Percentiles rank a stretch among this genome's conserved stretches.
phyloP scores from a whole-genome alignment of 2,888 invertebrate species.

The Cerastoderma edule region DNA sequence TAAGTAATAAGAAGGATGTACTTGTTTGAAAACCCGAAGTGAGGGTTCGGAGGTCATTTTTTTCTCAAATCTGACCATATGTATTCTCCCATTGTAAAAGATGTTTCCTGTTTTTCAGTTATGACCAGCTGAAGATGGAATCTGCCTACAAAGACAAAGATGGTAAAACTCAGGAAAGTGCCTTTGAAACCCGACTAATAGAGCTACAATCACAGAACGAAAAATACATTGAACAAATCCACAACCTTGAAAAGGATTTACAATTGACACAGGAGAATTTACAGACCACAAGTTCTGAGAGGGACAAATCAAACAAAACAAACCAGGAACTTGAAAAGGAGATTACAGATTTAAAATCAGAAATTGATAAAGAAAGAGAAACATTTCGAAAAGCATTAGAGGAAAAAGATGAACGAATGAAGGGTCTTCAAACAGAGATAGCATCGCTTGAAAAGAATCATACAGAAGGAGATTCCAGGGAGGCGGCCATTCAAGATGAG shows the following conservation, averaged over 20 bases:
- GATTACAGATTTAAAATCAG: conserved; percentile 29
- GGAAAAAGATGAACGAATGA: conserved; percentile 20
- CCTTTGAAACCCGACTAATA: conserved; percentile 57
- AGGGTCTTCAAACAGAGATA: conserved; percentile 48
- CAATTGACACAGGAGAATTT: conserved; percentile 46
- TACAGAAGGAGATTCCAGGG: conserved; percentile 26
- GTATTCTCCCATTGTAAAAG: too few species aligned
- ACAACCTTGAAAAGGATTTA: conserved; percentile 46
- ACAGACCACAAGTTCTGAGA: conserved; percentile 37
- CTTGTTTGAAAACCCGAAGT: too few species aligned
- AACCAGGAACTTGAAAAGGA: conserved; percentile 11
- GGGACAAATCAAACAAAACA: conserved; percentile 23
- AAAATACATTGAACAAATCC: conserved; percentile 34
- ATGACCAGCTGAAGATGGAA: conserved; percentile 68
- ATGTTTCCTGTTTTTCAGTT: conserved; percentile 59
- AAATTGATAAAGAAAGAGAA: conserved; percentile 25
- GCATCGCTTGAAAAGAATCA: conserved; percentile 43
- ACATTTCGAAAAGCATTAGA: conserved; percentile 9
- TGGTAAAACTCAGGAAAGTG: conserved; percentile 56
- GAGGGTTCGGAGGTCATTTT: too few species aligned
- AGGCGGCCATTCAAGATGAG: conserved; percentile 34
- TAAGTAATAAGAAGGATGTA: too few species aligned
- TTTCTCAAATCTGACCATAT: too few species aligned
- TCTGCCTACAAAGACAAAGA: conserved; percentile 64
- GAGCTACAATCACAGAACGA: conserved; percentile 41